phyloP scores from a whole-genome alignment of 1,140 invertebrate genomes.

The Tachypleus tridentatus region DNA sequence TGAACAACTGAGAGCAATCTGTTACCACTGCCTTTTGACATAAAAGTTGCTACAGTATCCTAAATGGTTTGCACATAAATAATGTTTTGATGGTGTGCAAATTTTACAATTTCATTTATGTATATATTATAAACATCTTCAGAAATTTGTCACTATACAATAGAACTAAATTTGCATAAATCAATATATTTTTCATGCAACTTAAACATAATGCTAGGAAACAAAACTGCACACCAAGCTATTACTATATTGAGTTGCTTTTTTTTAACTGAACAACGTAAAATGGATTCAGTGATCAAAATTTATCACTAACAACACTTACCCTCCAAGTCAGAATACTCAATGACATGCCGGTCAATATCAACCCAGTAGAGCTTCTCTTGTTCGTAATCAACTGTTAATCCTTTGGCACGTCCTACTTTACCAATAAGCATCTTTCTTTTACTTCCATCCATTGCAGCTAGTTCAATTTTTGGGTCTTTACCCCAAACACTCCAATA shows the following conservation, averaged over 20 bases:
- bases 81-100: too few species aligned
- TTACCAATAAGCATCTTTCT: slow-evolving; percentile 59
- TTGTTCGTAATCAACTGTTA: slow-evolving; percentile 92
- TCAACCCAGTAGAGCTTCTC: slow-evolving; percentile 95
- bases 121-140: neutral
- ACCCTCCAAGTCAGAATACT: slow-evolving; percentile 62
- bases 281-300: neutral
- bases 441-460: slow-evolving; percentile 79
- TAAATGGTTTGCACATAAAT: too few species aligned
- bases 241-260: too few species aligned
- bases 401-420: slow-evolving; percentile 86
- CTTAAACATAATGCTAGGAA: too few species aligned
- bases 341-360: slow-evolving; percentile 87
- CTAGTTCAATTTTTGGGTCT: slow-evolving; percentile 75
- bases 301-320: slow-evolving; percentile 24
- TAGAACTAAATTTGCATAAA: too few species aligned
- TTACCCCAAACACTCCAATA: slow-evolving; percentile 95
- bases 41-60: too few species aligned
- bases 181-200: too few species aligned
- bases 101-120: too few species aligned
- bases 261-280: too few species aligned
- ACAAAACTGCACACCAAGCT: too few species aligned
- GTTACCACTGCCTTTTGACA: too few species aligned
- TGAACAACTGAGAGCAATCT: too few species aligned
- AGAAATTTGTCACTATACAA: neutral